phyloP scores from a whole-genome alignment of 1,140 invertebrate species.

The Neocloeon triangulifer region DNA sequence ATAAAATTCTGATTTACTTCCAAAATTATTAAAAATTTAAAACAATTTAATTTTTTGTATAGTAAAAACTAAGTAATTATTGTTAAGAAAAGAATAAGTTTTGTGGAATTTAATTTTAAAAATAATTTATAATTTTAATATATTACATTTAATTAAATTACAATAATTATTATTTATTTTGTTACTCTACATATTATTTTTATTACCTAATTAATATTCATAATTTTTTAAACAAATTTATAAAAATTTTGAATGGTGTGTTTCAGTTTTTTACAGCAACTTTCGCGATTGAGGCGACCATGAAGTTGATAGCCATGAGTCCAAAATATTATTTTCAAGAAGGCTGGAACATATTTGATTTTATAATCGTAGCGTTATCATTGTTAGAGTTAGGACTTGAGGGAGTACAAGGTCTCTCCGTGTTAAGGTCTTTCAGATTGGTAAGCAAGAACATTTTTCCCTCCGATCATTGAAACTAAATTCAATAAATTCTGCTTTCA shows the following conservation, averaged over 20 bases:
- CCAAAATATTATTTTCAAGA: slow-evolving; percentile 96
- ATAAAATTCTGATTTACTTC: neutral
- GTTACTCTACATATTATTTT: too few relatives aligned
- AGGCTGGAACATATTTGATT: slow-evolving; percentile 98
- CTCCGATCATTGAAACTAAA: slow-evolving; percentile 1
- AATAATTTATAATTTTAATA: slow-evolving; percentile 5
- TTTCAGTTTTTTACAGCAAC: slow-evolving; percentile 92
- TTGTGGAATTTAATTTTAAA: too few relatives aligned
- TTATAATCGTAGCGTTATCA: slow-evolving; percentile 90
- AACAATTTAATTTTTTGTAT: neutral
- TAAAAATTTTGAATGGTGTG: too few relatives aligned
- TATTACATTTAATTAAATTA: too few relatives aligned
- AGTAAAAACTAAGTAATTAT: neutral
- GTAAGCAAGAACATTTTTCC: slow-evolving; percentile 34
- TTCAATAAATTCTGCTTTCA: slow-evolving; percentile 26
- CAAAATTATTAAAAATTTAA: neutral
- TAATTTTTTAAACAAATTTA: too few relatives aligned
- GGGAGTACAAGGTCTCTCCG: slow-evolving; percentile 84
- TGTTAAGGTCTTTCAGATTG: slow-evolving; percentile 93
- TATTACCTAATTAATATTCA: too few relatives aligned
- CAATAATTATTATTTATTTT: too few relatives aligned
- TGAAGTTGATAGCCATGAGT: slow-evolving; percentile 92
- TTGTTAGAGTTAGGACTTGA: slow-evolving; percentile 80
- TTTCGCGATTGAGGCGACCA: slow-evolving; percentile 85
- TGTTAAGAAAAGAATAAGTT: too few relatives aligned